Evolutionary conservation across 2,888 invertebrate species (phyloP), one percentile per base, ranked within the genome.

Genomic region (Andrena chrysosceles): DNA sequence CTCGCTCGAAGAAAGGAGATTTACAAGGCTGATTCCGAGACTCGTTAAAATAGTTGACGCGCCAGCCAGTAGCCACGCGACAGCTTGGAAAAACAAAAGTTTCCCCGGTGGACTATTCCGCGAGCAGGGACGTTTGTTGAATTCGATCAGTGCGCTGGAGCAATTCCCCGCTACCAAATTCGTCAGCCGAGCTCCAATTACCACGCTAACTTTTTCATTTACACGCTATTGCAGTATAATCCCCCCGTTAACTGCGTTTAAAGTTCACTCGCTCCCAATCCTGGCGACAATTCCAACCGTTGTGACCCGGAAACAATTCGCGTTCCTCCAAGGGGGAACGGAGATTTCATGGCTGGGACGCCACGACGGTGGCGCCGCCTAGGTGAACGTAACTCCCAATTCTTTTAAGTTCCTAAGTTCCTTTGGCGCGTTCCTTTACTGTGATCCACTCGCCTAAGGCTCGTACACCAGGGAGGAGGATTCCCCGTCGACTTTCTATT

Each of bases 161-260:
- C 23, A 48, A 56, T 63, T 77, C 67, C 13, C 23, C 31, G 23
- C 10, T 8, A 5, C n/a, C 5, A 33, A 49, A 31, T 71, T 71
- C 63, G 60, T 76, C 68, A 49, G 29, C 42, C 16, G 54, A 29
- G 62, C 62, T 71, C 64, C 82, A 81, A 81, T 71, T 71, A 81
- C 33, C 54, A 62, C 66, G 76, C 67, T 82, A 82, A 82, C 82
- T 82, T 81, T 82, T 82, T 81, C 82, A 82, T 81, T 82, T 81
- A 67, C 70, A 26, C 23, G 56, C 68, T 66, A 70, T 62, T 64
- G 73, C 54, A 8, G 35, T 56, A 81, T 74, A 81, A 81, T 81
- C 20, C 59, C 26, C 8, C 52, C 31, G 63, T 81, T 68, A 73
- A 73, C 56, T 49, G 74, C 63, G 73, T 81, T 80, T 74, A 62